A percentile compares a stretch with the other conserved stretches of the same genome.
phyloP scores from a whole-genome alignment of 1,140 invertebrate genomes.

The Macrosteles quadrilineatus region DNA sequence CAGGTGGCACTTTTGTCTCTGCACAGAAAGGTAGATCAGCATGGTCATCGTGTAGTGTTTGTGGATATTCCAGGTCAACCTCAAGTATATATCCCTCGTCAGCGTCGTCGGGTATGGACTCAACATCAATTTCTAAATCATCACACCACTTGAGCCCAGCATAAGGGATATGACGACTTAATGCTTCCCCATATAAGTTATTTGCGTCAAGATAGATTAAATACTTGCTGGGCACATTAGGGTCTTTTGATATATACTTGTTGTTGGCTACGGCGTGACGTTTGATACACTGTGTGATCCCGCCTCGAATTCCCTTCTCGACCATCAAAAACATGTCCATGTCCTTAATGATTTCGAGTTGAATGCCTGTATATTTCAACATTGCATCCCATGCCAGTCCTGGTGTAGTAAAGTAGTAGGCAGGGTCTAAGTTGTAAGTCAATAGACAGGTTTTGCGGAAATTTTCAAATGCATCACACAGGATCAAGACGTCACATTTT shows the following conservation, averaged over 20 bases:
- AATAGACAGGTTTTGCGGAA: background rate
- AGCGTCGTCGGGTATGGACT: too few relatives aligned
- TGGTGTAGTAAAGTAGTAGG: background rate
- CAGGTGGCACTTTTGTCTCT: too few relatives aligned
- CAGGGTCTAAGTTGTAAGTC: background rate
- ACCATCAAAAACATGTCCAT: slow-evolving; percentile 3
- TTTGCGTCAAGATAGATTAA: too few relatives aligned
- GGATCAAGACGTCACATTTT: background rate
- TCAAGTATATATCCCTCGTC: too few relatives aligned
- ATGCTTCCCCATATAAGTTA: too few relatives aligned
- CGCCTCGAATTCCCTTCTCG: background rate
- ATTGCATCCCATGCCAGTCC: background rate
- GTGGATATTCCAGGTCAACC: too few relatives aligned
- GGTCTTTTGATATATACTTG: background rate
- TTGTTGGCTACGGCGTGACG: background rate
- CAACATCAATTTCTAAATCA: too few relatives aligned
- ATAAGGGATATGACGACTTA: too few relatives aligned
- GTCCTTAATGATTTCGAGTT: background rate
- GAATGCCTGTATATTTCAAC: background rate
- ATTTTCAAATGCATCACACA: background rate
- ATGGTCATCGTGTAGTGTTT: too few relatives aligned
- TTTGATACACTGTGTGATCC: background rate
- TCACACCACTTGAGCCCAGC: too few relatives aligned
- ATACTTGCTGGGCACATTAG: too few relatives aligned
- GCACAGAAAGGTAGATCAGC: too few relatives aligned